Evolutionary conservation across 2,888 invertebrate genomes (phyloP), one percentile per base, ranked within the genome.

Genomic region (Seira ritae): DNA sequence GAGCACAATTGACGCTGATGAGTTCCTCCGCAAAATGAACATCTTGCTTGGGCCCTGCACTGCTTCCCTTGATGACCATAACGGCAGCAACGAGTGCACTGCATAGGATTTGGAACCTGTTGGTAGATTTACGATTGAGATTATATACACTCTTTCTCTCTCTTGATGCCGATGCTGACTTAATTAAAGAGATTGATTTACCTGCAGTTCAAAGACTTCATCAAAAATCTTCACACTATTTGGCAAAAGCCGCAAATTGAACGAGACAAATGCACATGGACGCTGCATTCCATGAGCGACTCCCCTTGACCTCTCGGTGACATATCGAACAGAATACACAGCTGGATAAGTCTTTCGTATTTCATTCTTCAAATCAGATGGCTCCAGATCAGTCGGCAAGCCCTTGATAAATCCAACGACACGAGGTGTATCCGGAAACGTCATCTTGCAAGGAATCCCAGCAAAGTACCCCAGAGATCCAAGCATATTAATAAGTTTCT

Each of bases 31-130:
- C 86, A 86, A 71, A 79, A 80, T 3, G 84, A 68, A 19, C 85
- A 85, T 55, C 83, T 60, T 20, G 74, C 50, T 17, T 76, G 78
- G 10, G 85, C 85, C 19, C 86, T 42, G 68, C 86, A 86, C 62
- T 86, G 86, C 60, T 85, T 86, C 17, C 85, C 86, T 19, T 86
- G 86, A 68, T 86, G 86, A 10, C 86, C 86, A 60, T 86, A 86
- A 3, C 85, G 74, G 23, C 85, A 84, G 50, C 86, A 86, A 0
- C 84, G 72, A 1, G 85, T 85, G 22, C 86, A 86, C 50, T 86
- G 86, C 86, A 86, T 86, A 17, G 86, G 86, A 67, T 86, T 86
- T 17, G 86, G 86, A 22, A 85, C 85, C 75, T 84, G 65, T 6
- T n/a, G n/a, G n/a, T n/a, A n/a, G n/a, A n/a, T n/a, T n/a, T n/a